Base-by-base conservation (phyloP, 2,888 invertebrate genomes). In the Stomorhina lunata region DNA sequence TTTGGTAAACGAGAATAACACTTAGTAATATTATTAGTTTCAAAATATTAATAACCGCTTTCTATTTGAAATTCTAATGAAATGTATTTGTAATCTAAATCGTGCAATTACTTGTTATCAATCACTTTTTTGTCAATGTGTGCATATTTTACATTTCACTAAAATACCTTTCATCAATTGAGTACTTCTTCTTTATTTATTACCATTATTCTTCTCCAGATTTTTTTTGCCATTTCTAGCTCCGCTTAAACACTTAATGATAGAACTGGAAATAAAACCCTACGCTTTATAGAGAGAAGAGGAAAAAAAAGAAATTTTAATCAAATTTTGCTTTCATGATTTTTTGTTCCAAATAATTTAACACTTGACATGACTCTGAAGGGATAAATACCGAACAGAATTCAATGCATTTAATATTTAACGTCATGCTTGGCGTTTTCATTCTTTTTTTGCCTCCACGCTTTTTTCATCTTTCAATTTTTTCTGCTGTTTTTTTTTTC, bases 291-390 rank as follows among this genome's bases (percentile, higher is more conserved):
- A 15, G 59, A 50, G 27, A 48, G 34, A 40, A 53, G 12, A 0
- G 10, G 22, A 72, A 48, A 50, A 43, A 29, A 22, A 61, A 75
- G 83, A 85, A 80, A n/a, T 48, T 40, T 72, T 69, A 77, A 80
- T 83, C 61, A 83, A 72, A 83, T 77, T 55, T 77, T 72, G 43
- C 77, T 77, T 80, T 83, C 37, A 75, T 66, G 72, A 69, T 80
- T 61, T 73, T 79, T 71, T 73, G 61, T 83, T 80, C 76, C 83
- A 72, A 77, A 69, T 68, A 83, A 84, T 81, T 84, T 78, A 84
- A 78, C 81, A 79, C 78, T 84, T 81, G 78, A 81, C 78, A 71
- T 71, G 83, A 77, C 65, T 82, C 71, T 78, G 77, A 79, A 61
- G 68, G 72, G 63, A 78, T 80, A 80, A 80, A 77, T 71, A 27